Evolutionary conservation across 64 coral and sea anemone genomes (phyloP).

Genomic region (Cladopsammia gracilis): DNA sequence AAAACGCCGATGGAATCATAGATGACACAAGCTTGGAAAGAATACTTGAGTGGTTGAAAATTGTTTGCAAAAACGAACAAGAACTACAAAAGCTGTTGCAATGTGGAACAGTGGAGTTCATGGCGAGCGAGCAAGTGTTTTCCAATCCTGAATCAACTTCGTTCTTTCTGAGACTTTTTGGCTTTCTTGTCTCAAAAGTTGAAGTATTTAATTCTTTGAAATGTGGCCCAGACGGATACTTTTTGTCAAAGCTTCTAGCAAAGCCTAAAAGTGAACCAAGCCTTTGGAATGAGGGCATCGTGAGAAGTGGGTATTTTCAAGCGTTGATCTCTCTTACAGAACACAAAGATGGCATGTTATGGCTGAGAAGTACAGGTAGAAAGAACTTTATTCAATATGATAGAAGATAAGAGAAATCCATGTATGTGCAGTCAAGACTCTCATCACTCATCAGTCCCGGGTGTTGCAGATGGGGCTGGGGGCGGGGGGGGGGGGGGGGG

Average conservation of each 20-base stretch:
- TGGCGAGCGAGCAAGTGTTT: constrained; percentile 16
- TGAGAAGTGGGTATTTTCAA: constrained; percentile 42
- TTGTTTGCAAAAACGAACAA: constrained; percentile 31
- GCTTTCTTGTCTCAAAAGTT: constrained; percentile 1
- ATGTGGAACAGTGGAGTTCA: constrained; percentile 30
- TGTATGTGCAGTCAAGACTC: no score
- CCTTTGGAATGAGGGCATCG: constrained; percentile 31
- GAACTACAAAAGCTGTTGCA: constrained; percentile 20
- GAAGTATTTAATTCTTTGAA: constrained; percentile 7
- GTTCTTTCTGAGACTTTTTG: constrained; percentile 36
- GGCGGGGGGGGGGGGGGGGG: no score
- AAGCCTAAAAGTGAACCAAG: neutral
- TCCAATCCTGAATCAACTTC: constrained; percentile 10
- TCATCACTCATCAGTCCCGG: no score
- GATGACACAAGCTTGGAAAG: constrained; percentile 91
- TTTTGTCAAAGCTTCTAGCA: neutral
- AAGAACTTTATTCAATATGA: neutral
- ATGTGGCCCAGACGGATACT: neutral
- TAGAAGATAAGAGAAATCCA: no score
- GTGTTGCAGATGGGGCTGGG: no score
- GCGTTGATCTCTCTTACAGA: constrained; percentile 42
- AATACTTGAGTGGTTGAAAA: constrained; percentile 74
- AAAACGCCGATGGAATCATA: constrained; percentile 73
- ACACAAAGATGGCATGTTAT: constrained; percentile 23
- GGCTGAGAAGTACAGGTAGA: constrained; percentile 7